These are phyloP conservation scores for Lucilia cuprina DNA, from an alignment of 1,140 invertebrate species.

Conservation along the genomic window DNA sequence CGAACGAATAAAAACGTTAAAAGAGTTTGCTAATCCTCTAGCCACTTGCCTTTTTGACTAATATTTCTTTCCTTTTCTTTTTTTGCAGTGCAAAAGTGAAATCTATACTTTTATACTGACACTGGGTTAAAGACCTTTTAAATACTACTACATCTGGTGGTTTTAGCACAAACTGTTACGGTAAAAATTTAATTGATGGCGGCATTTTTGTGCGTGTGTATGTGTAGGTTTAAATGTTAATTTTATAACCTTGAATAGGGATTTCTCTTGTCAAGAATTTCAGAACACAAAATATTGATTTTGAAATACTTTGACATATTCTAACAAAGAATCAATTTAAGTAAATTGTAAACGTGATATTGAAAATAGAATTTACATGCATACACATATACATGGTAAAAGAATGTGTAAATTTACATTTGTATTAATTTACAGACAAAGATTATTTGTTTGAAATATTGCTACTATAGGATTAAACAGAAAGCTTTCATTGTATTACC, in stretches of 20 bases:
- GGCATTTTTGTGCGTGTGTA: background rate
- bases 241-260: background rate
- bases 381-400: too few relatives aligned
- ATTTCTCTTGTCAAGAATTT: background rate
- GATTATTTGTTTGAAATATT: too few relatives aligned
- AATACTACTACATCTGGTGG: background rate
- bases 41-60: background rate
- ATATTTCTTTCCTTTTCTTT: too few relatives aligned
- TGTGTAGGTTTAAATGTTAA: background rate
- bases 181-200: background rate
- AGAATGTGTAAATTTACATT: too few relatives aligned
- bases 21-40: background rate
- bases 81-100: background rate
- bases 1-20: background rate
- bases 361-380: background rate
- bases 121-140: constrained; percentile 11
- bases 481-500: too few relatives aligned
- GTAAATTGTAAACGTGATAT: background rate
- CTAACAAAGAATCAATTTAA: background rate
- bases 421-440: too few relatives aligned
- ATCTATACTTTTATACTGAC: background rate
- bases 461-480: too few relatives aligned
- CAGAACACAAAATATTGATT: background rate
- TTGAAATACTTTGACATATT: background rate
- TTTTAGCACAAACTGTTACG: background rate